Percentiles rank a stretch among this genome's conserved stretches.
These are phyloP conservation scores for Rhizomys pruinosus DNA, from an alignment of 2,113 vertebrate species.

Conservation along the genomic window DNA sequence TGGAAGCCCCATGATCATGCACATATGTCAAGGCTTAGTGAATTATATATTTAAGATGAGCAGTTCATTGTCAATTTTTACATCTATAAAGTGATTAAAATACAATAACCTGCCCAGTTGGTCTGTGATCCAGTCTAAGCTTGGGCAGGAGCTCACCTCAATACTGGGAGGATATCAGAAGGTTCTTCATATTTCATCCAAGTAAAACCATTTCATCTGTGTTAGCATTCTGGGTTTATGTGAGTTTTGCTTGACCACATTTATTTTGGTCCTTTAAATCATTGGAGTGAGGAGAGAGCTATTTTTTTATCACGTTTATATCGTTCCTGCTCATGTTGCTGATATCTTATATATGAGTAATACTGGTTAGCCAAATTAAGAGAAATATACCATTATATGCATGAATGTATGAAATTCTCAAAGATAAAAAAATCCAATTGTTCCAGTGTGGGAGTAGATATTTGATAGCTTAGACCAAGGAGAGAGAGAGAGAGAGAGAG, in stretches of 20 bases:
- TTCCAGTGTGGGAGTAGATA: too few relatives aligned
- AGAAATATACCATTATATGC: too few relatives aligned
- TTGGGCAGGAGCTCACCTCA: background rate
- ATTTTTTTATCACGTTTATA: background rate
- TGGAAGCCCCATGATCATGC: background rate
- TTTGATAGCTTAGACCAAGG: too few relatives aligned
- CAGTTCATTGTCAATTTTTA: background rate
- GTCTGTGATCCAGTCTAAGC: background rate
- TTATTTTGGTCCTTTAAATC: background rate
- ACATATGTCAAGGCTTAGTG: constrained; percentile 28
- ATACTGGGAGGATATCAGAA: background rate
- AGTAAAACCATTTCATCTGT: background rate
- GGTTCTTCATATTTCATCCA: background rate
- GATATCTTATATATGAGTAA: background rate
- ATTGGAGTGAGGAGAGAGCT: background rate
- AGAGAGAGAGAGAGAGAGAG: too few relatives aligned
- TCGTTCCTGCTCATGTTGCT: background rate
- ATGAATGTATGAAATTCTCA: too few relatives aligned
- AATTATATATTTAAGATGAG: constrained; percentile 8
- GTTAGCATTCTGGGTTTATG: background rate
- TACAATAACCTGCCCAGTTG: background rate
- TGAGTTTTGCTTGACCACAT: background rate
- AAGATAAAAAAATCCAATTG: too few relatives aligned
- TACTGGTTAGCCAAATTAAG: background rate
- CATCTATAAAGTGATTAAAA: constrained; percentile 13